Base-by-base conservation (phyloP, 2,888 invertebrate genomes). In the Synanthedon tipuliformis region DNA sequence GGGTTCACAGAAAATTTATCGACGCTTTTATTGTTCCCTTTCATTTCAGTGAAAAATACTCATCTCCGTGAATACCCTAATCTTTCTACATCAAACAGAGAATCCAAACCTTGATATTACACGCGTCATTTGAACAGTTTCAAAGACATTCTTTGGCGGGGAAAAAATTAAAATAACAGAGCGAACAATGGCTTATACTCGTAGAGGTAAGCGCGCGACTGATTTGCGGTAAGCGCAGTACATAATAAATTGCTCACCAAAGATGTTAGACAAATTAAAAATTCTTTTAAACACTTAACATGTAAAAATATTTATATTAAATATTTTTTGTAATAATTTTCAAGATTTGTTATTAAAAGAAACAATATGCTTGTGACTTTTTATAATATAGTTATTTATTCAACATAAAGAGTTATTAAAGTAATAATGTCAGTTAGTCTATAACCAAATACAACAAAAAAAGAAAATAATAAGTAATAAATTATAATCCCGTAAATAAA, bases 101-200 rank as follows among this genome's bases (percentile, higher is more conserved):
- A 73, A 72, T 68, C 65, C 72, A 77, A 79, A 76, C 75, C 77
- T 78, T 78, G 74, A 81, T 84, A 84, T 86, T 85, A 81, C 83
- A 85, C 79, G 83, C 85, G 71, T 85, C 85, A 86, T 86, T 86
- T 84, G 78, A 84, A 75, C 75, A 74, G 74, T 80, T 74, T 85
- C 86, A 86, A 86, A 87, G 86, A 87, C 82, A 86, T 87, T 86
- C 87, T 75, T 61, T 59, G 61, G 55, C 59, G 67, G 69, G 73
- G 68, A 75, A 86, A 84, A 87, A 85, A 85, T 81, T 82, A 82
- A 85, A 85, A 86, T 83, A 84, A 86, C 82, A 79, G 74, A 75
- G 71, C 64, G 69, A 48, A 50, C 75, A 75, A 78, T 79, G 73
- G 75, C 66, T 34, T 34, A 27, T 65, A 62, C 64, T 62, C 59